phyloP scores from a whole-genome alignment of 2,888 invertebrate species.

The Syrphus vitripennis region DNA sequence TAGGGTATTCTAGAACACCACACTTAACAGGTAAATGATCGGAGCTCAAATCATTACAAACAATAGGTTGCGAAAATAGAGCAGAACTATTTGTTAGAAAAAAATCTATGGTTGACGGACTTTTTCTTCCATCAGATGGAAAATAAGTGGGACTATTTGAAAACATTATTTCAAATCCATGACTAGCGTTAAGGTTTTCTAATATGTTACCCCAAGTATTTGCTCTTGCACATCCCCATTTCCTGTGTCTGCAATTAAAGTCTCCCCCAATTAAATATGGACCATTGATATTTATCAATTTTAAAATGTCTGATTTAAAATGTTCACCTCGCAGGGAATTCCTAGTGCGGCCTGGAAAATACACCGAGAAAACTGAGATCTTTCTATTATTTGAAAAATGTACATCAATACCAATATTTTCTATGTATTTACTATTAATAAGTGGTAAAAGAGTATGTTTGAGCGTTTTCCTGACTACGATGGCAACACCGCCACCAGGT shows the following conservation, averaged over 20 bases:
- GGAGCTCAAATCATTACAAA: not conserved
- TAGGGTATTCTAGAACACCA: not conserved
- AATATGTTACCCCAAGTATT: not conserved
- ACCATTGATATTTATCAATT: not conserved
- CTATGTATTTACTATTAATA: too few species aligned
- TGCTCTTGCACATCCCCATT: not conserved
- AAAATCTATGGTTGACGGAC: not conserved
- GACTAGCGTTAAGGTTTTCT: not conserved
- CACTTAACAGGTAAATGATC: not conserved
- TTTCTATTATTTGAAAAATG: constrained; percentile 1
- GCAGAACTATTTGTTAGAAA: not conserved
- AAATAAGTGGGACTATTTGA: not conserved
- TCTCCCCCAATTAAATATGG: not conserved
- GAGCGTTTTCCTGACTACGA: not conserved
- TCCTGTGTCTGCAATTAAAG: not conserved
- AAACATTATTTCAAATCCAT: not conserved
- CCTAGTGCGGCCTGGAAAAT: not conserved
- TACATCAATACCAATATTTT: not conserved
- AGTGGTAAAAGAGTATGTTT: too few species aligned
- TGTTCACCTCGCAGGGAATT: not conserved
- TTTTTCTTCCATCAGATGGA: not conserved
- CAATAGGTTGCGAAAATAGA: not conserved
- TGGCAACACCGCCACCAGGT: constrained; percentile 9
- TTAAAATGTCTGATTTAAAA: not conserved
- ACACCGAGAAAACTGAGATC: not conserved